Evolutionary conservation across 2,113 vertebrate species (phyloP), one percentile per base, ranked within the genome.

Genomic region (Aphyosemion australe): DNA sequence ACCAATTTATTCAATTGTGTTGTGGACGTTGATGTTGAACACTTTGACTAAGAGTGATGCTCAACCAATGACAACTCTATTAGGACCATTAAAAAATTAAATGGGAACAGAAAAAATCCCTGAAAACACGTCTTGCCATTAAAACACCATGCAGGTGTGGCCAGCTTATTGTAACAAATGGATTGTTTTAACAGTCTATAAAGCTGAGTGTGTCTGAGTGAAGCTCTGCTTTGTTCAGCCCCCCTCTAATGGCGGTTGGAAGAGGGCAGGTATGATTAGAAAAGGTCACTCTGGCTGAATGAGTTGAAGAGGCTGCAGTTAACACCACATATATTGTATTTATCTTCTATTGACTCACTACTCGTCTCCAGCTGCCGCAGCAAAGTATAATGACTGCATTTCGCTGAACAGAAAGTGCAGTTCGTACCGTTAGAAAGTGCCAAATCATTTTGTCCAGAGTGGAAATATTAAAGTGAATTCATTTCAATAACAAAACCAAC

Each of bases 401-500:
- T 57, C 57, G 58, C 34, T 56, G 20, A 53, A 13, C 39, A 56
- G 39, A 21, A 19, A 31, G 45, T 45, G 62, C 56, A 47, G 20
- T 59, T 79, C 42, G 60, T 60, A 42, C 34, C 1, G 1, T 50
- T 63, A 1, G 32, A 68, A 74, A 64, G 51, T 76, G 74, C 52
- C 62, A 73, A 68, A 80, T 80, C 55, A 57, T 74, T 61, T 7
- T 56, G 48, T 76, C 59, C 19, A 21, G 61, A 59, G 56, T 20
- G 13, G 39, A 60, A 46, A 76, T 77, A 77, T 76, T 76, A 65
- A 57, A 71, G n/a, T 63, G 13, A 69, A 71, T 82, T 65, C 6
- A 82, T 72, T 60, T 65, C 16, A 57, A 31, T 54, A 43, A 70
- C 60, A 74, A 80, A 66, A 55, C 51, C 47, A 65, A 49, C 60